These are phyloP conservation scores for Apocrypta bakeri DNA, from an alignment of 1,140 invertebrate genomes.

Conservation along the genomic window DNA sequence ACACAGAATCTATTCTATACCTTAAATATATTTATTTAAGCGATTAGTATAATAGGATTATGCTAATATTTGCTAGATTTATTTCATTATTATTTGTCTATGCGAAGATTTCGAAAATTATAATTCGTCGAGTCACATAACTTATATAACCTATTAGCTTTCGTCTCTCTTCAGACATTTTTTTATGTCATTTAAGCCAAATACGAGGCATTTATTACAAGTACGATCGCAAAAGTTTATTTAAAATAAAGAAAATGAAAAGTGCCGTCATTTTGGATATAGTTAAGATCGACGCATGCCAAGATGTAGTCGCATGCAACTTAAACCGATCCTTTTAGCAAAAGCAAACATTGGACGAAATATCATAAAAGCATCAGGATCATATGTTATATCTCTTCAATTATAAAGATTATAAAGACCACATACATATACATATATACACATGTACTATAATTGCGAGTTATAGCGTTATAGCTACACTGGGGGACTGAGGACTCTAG, in stretches of 20 bases:
- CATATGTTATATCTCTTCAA: conserved; percentile 44
- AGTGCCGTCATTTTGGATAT: conserved; percentile 54
- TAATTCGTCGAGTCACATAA: not conserved
- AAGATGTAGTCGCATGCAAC: conserved; percentile 53
- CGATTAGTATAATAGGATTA: not conserved
- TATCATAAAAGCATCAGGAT: conserved; percentile 17
- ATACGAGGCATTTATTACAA: conserved; percentile 42
- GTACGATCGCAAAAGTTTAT: conserved; percentile 24
- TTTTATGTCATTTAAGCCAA: conserved; percentile 34
- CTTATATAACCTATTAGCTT: conserved; percentile 4
- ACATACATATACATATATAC: conserved; percentile 53
- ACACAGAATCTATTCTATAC: conserved; percentile 18
- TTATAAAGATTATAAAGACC: conserved; percentile 57
- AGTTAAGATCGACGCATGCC: conserved; percentile 65
- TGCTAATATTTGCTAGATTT: conserved; percentile 7
- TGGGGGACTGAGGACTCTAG: conserved; percentile 66
- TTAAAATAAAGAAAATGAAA: conserved; percentile 15
- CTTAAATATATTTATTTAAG: not conserved
- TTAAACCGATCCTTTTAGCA: conserved; percentile 32
- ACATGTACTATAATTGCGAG: conserved; percentile 60
- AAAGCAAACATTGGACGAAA: conserved; percentile 21
- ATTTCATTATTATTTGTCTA: conserved; percentile 4
- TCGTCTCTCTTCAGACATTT: conserved; percentile 16
- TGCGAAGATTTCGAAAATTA: not conserved
- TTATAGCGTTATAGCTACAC: conserved; percentile 60